Percentiles rank a stretch among this genome's conserved stretches.
Evolutionary conservation across 2,888 invertebrate genomes (phyloP).

Genomic region (Autographa pulchrina): DNA sequence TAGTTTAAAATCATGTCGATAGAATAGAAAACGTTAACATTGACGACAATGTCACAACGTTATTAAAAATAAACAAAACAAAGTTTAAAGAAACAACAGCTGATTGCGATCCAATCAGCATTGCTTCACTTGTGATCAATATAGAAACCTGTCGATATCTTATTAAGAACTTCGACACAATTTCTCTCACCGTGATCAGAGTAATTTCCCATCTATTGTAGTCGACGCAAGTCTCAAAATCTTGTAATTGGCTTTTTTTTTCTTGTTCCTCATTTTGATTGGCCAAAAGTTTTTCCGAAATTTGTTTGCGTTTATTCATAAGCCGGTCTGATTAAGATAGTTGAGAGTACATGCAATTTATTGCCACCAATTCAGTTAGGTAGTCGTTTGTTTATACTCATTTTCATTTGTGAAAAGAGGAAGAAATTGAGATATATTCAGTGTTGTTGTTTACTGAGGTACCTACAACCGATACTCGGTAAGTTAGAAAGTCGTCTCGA

Average conservation of each 20-base stretch:
- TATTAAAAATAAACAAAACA: constrained; percentile 15
- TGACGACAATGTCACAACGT: constrained; percentile 27
- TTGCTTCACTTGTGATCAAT: constrained; percentile 41
- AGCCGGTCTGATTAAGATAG: no score
- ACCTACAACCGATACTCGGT: constrained; percentile 32
- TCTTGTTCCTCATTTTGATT: background rate
- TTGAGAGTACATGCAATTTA: no score
- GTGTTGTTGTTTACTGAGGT: constrained; percentile 36
- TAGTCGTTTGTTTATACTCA: background rate
- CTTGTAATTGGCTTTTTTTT: background rate
- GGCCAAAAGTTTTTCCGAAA: background rate
- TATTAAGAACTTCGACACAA: constrained; percentile 44
- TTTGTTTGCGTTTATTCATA: no score
- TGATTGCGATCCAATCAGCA: constrained; percentile 29
- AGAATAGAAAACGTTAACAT: constrained; percentile 19
- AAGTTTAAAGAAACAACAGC: constrained; percentile 22
- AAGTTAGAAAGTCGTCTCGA: constrained; percentile 57
- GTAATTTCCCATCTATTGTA: constrained; percentile 51
- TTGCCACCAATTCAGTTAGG: no score
- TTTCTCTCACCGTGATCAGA: constrained; percentile 27
- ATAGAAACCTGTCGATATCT: constrained; percentile 29
- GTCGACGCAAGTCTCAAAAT: background rate
- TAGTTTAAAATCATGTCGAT: background rate
- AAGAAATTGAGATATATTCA: constrained; percentile 36
- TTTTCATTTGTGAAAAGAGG: background rate